Evolutionary conservation across 1,140 invertebrate species (phyloP), one percentile per base, ranked within the genome.

Genomic region (Micrasema minimum): DNA sequence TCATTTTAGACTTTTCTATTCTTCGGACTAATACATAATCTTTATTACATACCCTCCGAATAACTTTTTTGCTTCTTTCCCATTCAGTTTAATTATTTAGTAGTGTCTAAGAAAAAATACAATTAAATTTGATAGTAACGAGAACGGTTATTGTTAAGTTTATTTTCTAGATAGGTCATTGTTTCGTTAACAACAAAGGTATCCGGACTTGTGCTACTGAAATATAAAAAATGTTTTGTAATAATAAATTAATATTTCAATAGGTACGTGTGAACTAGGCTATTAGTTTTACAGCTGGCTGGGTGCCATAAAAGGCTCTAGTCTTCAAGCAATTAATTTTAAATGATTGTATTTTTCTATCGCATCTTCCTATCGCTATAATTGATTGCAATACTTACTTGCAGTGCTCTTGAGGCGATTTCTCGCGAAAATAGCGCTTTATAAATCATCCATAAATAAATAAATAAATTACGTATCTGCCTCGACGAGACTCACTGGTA

Each of bases 221-320:
- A 12, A 20, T 35, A 12, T 12, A 23, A 43, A 61, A 61, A 43
- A 12, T 43, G 12, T 45, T 43, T 43, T 61, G 35, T 12, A 61
- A 61, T 61, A 55, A 16, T 35, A n/a, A n/a, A n/a, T 16, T 10
- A 26, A 26, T 43, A 23, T 43, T 43, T 61, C 57, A 61, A 61
- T 43, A 10, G 41, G 0, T 6, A 2, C 37, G 57, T 61, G 57
- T 23, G 57, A 61, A 61, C 37, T 61, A 12, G 57, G 57, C 22
- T 61, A 61, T 61, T 12, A 61, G 41, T 61, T 61, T 45, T 6
- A 61, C n/a, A n/a, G n/a, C n/a, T n/a, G n/a, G n/a, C n/a, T n/a
- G n/a, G n/a, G n/a, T n/a, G n/a, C n/a, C n/a, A n/a, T n/a, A n/a
- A n/a, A n/a, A n/a, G n/a, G n/a, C n/a, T n/a, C n/a, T n/a, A n/a